These are phyloP conservation scores for Apeltes quadracus DNA, from an alignment of 2,113 vertebrate genomes.

Conservation along the genomic window DNA sequence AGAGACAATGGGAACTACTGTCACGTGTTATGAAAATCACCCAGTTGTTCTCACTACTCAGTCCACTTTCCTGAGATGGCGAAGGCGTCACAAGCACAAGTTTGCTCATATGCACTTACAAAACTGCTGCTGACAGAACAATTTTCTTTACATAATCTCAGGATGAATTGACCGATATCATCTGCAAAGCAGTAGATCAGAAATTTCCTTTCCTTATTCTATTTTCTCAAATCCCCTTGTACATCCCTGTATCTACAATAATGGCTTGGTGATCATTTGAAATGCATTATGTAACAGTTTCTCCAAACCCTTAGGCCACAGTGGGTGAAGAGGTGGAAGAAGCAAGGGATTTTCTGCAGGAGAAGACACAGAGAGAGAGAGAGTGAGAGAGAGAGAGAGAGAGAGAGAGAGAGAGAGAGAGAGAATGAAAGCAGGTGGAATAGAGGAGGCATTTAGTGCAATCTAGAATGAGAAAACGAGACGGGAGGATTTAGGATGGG, in stretches of 20 bases:
- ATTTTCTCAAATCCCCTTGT: conserved; percentile 50
- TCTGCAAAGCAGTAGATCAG: conserved; percentile 46
- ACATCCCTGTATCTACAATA: conserved; percentile 49
- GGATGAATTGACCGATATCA: conserved; percentile 65
- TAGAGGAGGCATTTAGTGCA: conserved; percentile 51
- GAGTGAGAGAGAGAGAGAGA: conserved; percentile 40
- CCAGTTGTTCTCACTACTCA: conserved; percentile 60
- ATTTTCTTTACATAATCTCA: conserved; percentile 45
- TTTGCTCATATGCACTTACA: conserved; percentile 39
- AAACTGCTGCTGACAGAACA: conserved; percentile 38
- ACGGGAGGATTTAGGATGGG: conserved; percentile 20
- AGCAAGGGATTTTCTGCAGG: conserved; percentile 52
- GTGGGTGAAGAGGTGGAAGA: conserved; percentile 67
- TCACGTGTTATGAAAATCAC: conserved; percentile 73
- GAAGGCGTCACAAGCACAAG: conserved; percentile 58
- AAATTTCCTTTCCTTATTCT: conserved; percentile 40
- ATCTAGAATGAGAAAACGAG: conserved; percentile 46
- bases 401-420: conserved; percentile 48
- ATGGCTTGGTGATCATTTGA: conserved; percentile 70
- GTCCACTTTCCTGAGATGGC: conserved; percentile 44
- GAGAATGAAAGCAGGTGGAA: conserved; percentile 44
- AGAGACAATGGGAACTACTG: conserved; percentile 60
- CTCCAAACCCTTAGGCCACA: conserved; percentile 59
- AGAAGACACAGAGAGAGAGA: conserved; percentile 47
- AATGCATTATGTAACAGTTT: conserved; percentile 72